These are phyloP conservation scores for Hyppa rectilinea DNA, from an alignment of 2,888 invertebrate species.

Conservation along the genomic window DNA sequence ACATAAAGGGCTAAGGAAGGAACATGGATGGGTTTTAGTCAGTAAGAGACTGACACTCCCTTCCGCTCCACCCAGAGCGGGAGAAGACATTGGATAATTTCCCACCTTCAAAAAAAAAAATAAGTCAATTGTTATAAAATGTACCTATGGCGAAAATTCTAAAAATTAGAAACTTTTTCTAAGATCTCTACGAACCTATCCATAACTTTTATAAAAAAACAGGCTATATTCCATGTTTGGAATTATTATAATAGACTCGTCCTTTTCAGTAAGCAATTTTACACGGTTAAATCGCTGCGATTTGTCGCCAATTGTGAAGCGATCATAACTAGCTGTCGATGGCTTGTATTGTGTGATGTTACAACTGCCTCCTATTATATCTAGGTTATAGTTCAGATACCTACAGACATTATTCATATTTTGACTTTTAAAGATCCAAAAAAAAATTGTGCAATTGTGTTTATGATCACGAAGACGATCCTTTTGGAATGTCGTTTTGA, in stretches of 20 bases:
- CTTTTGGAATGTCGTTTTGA: slow-evolving; percentile 35
- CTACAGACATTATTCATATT: slow-evolving; percentile 31
- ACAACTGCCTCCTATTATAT: slow-evolving; percentile 6
- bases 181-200: background rate
- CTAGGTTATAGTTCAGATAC: slow-evolving; percentile 12
- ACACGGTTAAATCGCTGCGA: slow-evolving; percentile 12
- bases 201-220: background rate
- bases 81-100: no score
- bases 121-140: no score
- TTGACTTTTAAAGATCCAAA: slow-evolving; percentile 47
- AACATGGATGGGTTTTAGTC: no score
- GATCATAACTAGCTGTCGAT: slow-evolving; percentile 7
- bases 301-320: slow-evolving; percentile 18
- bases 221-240: background rate
- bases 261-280: slow-evolving; percentile 15
- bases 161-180: background rate
- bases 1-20: no score
- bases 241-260: background rate
- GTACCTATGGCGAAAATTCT: no score
- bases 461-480: slow-evolving; percentile 53
- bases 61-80: no score
- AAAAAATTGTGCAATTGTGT: slow-evolving; percentile 29
- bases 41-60: no score
- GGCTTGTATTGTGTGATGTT: no score
- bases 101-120: no score